Conservation (phyloP, 2,113 vertebrate species). For the Misgurnus mizolepis region DNA sequence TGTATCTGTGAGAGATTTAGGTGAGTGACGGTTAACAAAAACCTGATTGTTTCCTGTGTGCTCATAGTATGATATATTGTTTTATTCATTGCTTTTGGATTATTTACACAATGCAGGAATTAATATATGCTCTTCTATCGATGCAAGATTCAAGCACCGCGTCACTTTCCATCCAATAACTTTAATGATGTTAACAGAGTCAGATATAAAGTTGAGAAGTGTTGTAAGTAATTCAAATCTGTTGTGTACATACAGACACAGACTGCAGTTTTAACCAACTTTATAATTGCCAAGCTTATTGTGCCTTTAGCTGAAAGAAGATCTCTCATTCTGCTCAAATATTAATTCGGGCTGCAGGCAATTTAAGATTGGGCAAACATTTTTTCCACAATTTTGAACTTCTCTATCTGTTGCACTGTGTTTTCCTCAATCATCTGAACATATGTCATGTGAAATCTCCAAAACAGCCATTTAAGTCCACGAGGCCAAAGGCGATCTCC, state of each 20-base stretch:
- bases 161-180: conserved; percentile 4
- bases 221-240: conserved; percentile 7
- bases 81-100: conserved; percentile 20
- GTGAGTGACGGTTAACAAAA: not conserved
- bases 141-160: conserved; percentile 53
- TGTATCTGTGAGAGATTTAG: not conserved
- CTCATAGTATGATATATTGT: not conserved
- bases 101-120: conserved; percentile 2
- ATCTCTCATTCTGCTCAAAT: conserved; percentile 70
- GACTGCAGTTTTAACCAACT: not conserved
- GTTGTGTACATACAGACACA: not conserved
- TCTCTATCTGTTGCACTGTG: conserved; percentile 1
- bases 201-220: conserved; percentile 34
- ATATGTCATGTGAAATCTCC: conserved; percentile 35
- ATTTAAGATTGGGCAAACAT: conserved; percentile 61
- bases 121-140: conserved; percentile 58
- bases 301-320: conserved; percentile 67
- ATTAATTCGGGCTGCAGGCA: conserved; percentile 73
- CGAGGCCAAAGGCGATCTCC: conserved; percentile 7
- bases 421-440: not conserved
- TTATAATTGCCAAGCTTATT: conserved; percentile 57
- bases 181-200: conserved; percentile 66
- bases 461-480: not conserved
- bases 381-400: conserved; percentile 37
- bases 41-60: not conserved